These are phyloP conservation scores for Torymus tubicola DNA, from an alignment of 2,888 invertebrate genomes.

Conservation along the genomic window DNA sequence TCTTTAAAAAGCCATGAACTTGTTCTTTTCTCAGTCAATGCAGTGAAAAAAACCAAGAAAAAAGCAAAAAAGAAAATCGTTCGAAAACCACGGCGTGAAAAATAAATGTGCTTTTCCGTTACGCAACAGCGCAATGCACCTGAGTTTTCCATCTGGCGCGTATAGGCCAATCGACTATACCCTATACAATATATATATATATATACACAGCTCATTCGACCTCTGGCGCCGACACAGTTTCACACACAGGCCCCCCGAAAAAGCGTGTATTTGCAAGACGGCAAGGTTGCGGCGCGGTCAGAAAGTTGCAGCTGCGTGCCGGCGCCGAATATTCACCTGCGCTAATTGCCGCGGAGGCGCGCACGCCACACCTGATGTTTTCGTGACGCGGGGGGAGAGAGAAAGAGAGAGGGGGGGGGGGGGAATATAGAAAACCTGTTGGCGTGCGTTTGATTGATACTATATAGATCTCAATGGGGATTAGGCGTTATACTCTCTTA, in stretches of 20 bases:
- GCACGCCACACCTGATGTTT: conserved; percentile 40
- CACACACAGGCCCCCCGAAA: background rate
- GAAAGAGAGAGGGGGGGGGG: background rate
- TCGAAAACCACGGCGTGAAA: no score
- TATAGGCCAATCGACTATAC: no score
- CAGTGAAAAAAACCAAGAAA: no score
- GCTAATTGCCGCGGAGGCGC: conserved; percentile 41
- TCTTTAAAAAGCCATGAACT: no score
- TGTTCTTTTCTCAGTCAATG: no score
- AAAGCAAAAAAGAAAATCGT: no score
- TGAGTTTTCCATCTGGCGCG: no score
- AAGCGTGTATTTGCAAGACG: background rate
- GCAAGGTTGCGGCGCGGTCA: conserved; percentile 5
- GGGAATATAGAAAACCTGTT: conserved; percentile 8
- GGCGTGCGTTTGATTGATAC: conserved; percentile 22
- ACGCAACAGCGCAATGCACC: no score
- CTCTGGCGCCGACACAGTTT: background rate
- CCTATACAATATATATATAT: no score
- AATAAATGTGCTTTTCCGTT: no score
- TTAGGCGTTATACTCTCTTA: background rate
- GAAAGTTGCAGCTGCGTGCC: background rate
- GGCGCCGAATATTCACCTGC: conserved; percentile 47
- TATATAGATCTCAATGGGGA: background rate
- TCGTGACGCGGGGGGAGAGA: background rate
- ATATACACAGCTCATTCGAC: background rate